A percentile compares a stretch with the other conserved stretches of the same genome.
Evolutionary conservation across 2,113 vertebrate species (phyloP).

Genomic region (cattle (Bos taurus)): DNA sequence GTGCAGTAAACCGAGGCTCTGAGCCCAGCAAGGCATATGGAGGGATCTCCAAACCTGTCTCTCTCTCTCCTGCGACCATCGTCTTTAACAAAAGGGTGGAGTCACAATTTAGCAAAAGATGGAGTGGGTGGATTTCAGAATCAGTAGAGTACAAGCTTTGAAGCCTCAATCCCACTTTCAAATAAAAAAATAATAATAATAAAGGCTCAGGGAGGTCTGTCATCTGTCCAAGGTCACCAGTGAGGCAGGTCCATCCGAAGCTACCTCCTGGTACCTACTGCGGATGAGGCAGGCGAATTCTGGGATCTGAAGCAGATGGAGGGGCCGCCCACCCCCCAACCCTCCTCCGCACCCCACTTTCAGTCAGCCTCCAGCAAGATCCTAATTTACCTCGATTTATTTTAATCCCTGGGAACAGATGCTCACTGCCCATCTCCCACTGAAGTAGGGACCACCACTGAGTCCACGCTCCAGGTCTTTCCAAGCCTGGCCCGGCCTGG

Average conservation of each 20-base stretch:
- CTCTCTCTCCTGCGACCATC: background rate
- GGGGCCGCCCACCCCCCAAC: background rate
- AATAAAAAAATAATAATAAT: background rate
- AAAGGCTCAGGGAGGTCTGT: background rate
- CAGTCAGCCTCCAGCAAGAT: slow-evolving; percentile 24
- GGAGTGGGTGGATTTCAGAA: background rate
- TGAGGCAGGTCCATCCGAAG: background rate
- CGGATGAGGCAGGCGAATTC: background rate
- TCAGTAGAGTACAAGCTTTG: background rate
- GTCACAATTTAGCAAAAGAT: background rate
- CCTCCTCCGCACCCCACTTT: slow-evolving; percentile 10
- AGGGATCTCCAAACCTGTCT: background rate
- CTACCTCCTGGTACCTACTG: background rate
- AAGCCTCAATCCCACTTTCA: background rate
- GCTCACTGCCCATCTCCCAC: background rate
- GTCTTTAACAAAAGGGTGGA: background rate
- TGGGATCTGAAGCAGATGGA: slow-evolving; percentile 9
- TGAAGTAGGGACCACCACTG: background rate
- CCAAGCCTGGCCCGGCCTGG: background rate
- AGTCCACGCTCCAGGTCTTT: background rate
- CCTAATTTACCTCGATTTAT: slow-evolving; percentile 57
- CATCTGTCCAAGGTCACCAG: slow-evolving; percentile 63
- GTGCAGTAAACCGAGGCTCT: background rate
- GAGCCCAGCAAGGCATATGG: background rate
- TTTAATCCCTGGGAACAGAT: slow-evolving; percentile 47